Base-by-base conservation (phyloP, 1,140 invertebrate species). In the Drosophila paulistorum region DNA sequence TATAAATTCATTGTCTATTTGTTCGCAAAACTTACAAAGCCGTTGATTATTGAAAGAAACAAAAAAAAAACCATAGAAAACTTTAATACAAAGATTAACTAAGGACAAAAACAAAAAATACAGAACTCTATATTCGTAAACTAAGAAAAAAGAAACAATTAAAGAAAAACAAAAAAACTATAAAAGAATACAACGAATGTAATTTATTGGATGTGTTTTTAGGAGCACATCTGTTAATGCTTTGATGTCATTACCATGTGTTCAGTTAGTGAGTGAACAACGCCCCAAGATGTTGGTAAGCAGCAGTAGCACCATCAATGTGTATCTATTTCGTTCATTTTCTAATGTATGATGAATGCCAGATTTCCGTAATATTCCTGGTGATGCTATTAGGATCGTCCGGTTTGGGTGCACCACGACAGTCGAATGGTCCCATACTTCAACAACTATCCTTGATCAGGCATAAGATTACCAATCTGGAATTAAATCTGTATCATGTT, bases 71-170 rank as follows among this genome's bases (percentile, higher is more conserved):
- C 62, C 45, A 51, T 51, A 51, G 35, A 64, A 23, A 81, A 81
- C 30, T 55, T 57, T 69, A 80, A 78, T 78, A 78, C 81, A 71
- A 82, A 86, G 77, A 79, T 82, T 68, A 77, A 79, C 74, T 69
- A 78, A 83, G 72, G 73, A 86, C 33, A 78, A 60, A 59, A 68
- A 64, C 71, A 76, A 72, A 62, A 81, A 82, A 77, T 79, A 82
- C 63, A 82, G 64, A 77, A 85, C 41, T 83, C 71, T 89, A 89
- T 89, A 87, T 87, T 87, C 83, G 35, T 79, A 86, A 74, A 74
- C 70, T 71, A 79, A 72, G 66, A 68, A 35, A 37, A 69, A 13
- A 66, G 30, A 30, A 30, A 30, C 30, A 65, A 65, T 9, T 37
- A 60, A 60, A 60, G 39, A 57, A 59, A 37, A 70, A 39, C 1